Evolutionary conservation across 2,888 invertebrate species (phyloP).

Genomic region (Agriotes lineatus): DNA sequence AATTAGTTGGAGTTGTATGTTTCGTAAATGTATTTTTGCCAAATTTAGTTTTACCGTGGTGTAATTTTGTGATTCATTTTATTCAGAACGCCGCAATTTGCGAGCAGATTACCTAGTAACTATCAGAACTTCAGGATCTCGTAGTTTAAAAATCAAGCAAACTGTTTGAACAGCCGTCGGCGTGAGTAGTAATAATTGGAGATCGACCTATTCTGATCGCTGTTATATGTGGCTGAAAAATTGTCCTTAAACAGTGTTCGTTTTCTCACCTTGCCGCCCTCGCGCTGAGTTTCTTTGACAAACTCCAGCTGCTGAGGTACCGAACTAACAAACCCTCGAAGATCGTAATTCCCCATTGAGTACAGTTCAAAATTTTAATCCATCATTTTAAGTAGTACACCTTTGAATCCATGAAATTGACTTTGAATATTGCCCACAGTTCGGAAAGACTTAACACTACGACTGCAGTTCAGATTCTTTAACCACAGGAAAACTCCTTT

Average conservation of each 20-base stretch:
- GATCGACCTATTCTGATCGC: background rate
- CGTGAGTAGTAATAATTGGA: constrained; percentile 31
- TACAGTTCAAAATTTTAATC: background rate
- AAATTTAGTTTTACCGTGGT: background rate
- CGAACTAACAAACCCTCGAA: constrained; percentile 11
- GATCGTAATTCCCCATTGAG: background rate
- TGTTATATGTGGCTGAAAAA: constrained; percentile 6
- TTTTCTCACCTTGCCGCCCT: background rate
- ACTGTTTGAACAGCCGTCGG: constrained; percentile 52
- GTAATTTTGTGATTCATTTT: constrained; percentile 20
- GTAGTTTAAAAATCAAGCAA: constrained; percentile 61
- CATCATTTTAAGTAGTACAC: background rate
- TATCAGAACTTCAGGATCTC: constrained; percentile 59
- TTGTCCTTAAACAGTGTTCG: constrained; percentile 16
- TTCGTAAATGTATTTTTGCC: background rate
- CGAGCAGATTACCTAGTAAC: constrained; percentile 65
- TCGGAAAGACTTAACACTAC: constrained; percentile 96
- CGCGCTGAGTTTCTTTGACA: constrained; percentile 9
- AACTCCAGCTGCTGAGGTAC: constrained; percentile 23
- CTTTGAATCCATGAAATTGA: no score
- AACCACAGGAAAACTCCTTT: constrained; percentile 90
- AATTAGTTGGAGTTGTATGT: no score
- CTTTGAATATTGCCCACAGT: constrained; percentile 73
- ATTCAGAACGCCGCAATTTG: constrained; percentile 62
- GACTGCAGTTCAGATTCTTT: constrained; percentile 96